Evolutionary conservation across 2,797 vertebrate species (phyloP), one percentile per base, ranked within the genome.

Genomic region (Anisognathus igniventris): DNA sequence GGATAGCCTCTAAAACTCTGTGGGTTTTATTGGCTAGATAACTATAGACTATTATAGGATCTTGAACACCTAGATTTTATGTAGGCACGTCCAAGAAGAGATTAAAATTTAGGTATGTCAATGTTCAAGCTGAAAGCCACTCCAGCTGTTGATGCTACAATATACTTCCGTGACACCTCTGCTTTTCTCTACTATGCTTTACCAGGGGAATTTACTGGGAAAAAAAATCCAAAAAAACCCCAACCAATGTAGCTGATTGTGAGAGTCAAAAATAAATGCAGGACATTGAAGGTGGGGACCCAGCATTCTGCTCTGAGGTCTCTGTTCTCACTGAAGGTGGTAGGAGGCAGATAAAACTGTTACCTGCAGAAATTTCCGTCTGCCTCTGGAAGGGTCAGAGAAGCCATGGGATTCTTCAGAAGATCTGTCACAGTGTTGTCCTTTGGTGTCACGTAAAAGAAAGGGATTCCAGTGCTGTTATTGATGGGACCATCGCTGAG

Each of bases 291-390:
- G 31, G 11, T 31, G 23, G 9, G 10, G 39, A 72, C 19, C 18
- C 14, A 72, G 44, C 21, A 70, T 80, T 88, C 85, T 71, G 54
- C 64, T 79, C n/a, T 71, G 67, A 88, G 19, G 31, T 42, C 37
- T 56, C 42, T 76, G 39, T 48, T 93, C 72, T 66, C 67, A 65
- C 14, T 60, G 53, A 84, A 56, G 39, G 17, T 45, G 16, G 42
- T 40, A 71, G 17, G 23, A 78, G 45, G 35, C 21, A 64, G 33
- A 83, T 44, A 72, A 72, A 70, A 53, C 42, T 68, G 14, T 88
- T 97, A 98, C 99, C 98, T 99, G 98, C 98, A 99, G 84, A 98
- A 98, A 83, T 99, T 98, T 68, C 98, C 98, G 24, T 99, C 98
- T 2, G 97, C 97, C 87, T 99, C 98, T 9, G 98, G 98, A 87